Conservation (phyloP, 2,888 invertebrate genomes). For the Cheilosia soror region DNA sequence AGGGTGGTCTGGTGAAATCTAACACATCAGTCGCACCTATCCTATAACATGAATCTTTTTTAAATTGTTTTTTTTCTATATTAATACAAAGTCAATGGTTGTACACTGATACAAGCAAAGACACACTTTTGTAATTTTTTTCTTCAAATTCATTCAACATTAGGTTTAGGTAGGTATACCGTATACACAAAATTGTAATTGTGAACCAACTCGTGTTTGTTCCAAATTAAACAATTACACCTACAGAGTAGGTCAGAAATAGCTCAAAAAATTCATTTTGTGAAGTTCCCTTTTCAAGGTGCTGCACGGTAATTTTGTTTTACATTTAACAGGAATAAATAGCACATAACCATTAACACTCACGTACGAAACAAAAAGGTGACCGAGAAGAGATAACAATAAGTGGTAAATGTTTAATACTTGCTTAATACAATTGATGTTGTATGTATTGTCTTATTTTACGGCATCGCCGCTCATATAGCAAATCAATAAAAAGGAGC, state of each 20-base stretch:
- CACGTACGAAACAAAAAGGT: not conserved
- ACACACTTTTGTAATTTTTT: too few relatives aligned
- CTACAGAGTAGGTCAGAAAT: slow-evolving; percentile 2
- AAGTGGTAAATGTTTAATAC: not conserved
- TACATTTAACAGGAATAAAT: slow-evolving; percentile 22
- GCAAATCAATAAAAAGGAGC: slow-evolving; percentile 8
- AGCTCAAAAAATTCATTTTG: slow-evolving; percentile 14
- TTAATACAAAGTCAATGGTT: too few relatives aligned
- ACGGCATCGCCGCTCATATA: not conserved
- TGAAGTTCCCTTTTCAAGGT: slow-evolving; percentile 34
- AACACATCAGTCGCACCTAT: too few relatives aligned
- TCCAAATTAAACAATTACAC: not conserved
- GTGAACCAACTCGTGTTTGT: slow-evolving; percentile 5
- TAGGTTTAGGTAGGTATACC: too few relatives aligned
- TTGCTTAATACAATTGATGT: slow-evolving; percentile 22
- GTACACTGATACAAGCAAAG: too few relatives aligned
- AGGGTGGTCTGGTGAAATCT: too few relatives aligned
- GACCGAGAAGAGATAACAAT: not conserved
- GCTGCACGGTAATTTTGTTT: slow-evolving; percentile 10
- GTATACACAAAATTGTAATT: too few relatives aligned
- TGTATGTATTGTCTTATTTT: not conserved
- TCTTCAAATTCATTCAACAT: too few relatives aligned
- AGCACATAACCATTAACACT: not conserved
- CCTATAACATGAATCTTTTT: too few relatives aligned
- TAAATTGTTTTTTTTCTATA: too few relatives aligned